A percentile compares a stretch with the other conserved stretches of the same genome.
Evolutionary conservation across 2,888 invertebrate species (phyloP).

Genomic region (Euzetes globulus): DNA sequence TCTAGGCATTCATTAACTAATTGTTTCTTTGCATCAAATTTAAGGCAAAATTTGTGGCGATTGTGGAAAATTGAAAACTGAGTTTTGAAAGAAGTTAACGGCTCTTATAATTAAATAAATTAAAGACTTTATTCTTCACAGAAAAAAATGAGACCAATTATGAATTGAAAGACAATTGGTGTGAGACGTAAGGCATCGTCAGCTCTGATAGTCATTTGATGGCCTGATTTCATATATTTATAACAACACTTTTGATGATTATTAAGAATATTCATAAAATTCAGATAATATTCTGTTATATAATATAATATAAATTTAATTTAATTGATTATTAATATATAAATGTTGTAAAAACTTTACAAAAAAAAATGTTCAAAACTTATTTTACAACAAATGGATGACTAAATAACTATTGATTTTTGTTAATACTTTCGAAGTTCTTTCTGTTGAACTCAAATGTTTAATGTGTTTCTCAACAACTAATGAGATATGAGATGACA

Average conservation of each 20-base stretch:
- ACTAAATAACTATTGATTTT: constrained; percentile 3
- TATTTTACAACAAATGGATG: constrained; percentile 15
- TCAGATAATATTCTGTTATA: neutral
- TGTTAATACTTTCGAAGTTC: neutral
- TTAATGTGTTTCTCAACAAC: neutral
- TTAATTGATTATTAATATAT: neutral
- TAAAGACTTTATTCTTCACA: neutral
- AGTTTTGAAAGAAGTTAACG: too few relatives aligned
- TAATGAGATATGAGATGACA: neutral
- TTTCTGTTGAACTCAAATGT: neutral
- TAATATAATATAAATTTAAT: neutral
- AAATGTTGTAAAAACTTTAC: constrained; percentile 9
- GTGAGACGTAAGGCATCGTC: constrained; percentile 21
- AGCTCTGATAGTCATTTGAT: constrained; percentile 13
- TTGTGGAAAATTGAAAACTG: too few relatives aligned
- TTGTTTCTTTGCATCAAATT: too few relatives aligned
- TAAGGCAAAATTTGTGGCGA: too few relatives aligned
- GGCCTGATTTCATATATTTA: neutral
- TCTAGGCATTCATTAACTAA: too few relatives aligned
- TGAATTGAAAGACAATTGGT: constrained; percentile 15
- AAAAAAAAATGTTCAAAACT: neutral
- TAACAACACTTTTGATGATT: neutral
- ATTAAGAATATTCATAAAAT: neutral
- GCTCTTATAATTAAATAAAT: too few relatives aligned
- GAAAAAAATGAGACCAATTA: neutral